These are phyloP conservation scores for Albula glossodonta DNA, from an alignment of 2,113 vertebrate species.

Conservation along the genomic window DNA sequence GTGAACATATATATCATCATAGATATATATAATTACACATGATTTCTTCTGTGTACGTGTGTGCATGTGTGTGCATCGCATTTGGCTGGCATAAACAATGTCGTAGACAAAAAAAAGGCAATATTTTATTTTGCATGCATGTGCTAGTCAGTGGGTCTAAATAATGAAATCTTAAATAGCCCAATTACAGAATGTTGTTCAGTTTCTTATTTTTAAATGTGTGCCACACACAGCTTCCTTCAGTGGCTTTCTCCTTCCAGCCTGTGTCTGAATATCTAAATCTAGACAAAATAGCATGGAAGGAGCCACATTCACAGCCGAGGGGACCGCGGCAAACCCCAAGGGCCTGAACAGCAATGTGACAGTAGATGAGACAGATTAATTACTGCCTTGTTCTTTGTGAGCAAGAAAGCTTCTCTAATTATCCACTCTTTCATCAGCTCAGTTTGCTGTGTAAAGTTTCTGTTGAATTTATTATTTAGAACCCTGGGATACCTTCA, in stretches of 20 bases:
- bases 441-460: slow-evolving; percentile 67
- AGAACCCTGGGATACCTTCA: slow-evolving; percentile 45
- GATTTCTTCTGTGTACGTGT: too few species aligned
- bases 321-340: slow-evolving; percentile 46
- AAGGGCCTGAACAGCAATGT: slow-evolving; percentile 44
- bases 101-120: background rate
- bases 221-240: background rate
- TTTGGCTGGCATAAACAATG: background rate
- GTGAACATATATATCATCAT: too few species aligned
- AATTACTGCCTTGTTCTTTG: slow-evolving; percentile 58
- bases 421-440: slow-evolving; percentile 62
- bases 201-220: background rate
- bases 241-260: slow-evolving; percentile 29
- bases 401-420: slow-evolving; percentile 49
- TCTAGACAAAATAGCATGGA: slow-evolving; percentile 45
- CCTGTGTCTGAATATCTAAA: slow-evolving; percentile 36
- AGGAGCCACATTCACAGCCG: slow-evolving; percentile 42
- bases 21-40: too few species aligned
- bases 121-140: background rate
- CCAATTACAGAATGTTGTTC: background rate
- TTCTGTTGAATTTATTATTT: slow-evolving; percentile 67
- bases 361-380: slow-evolving; percentile 64
- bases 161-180: background rate
- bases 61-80: background rate
- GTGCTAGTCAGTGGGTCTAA: background rate